Base-by-base conservation (phyloP, 1,140 invertebrate genomes). In the Pararge aegeria region DNA sequence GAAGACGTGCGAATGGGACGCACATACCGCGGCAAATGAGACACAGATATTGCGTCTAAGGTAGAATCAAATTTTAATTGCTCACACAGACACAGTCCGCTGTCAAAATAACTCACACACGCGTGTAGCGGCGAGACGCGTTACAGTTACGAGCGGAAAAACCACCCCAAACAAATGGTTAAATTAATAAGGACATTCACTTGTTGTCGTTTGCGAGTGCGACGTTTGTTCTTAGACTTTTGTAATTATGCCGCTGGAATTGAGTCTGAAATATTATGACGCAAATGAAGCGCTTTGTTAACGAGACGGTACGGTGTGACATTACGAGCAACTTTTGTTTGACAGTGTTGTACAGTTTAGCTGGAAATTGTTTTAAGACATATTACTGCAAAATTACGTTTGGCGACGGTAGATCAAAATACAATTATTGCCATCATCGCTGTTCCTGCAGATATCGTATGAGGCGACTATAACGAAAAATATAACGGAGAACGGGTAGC, bases 51-150 rank as follows among this genome's bases (percentile, higher is more conserved):
- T 75, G 68, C 77, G 82, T 82, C 80, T 83, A 83, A 89, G 83
- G 85, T 87, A 73, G 80, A 85, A 89, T 89, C 87, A 85, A 89
- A 89, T 88, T 88, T 88, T 88, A 88, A 88, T 85, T 88, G 83
- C 78, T 75, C 74, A 83, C 81, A 86, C 78, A 83, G 66, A 80
- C 68, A 61, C 68, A 53, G 55, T 59, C 38, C 55, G 49, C 53
- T 66, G 54, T 57, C 64, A 65, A 42, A 64, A 38, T 34, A 29
- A 50, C 64, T 12, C 44, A 57, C 70, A 83, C 78, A 75, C 68
- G 55, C 65, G 52, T 68, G 59, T 27, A 52, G 40, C 46, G 74
- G 70, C 80, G 79, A 86, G 80, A 86, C 83, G 49, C 59, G 63
- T 71, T 73, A 73, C 69, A 49, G 68, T 75, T 77, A 76, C 76